Conservation (phyloP, 2,113 vertebrate genomes). For the Caranx melampygus region DNA sequence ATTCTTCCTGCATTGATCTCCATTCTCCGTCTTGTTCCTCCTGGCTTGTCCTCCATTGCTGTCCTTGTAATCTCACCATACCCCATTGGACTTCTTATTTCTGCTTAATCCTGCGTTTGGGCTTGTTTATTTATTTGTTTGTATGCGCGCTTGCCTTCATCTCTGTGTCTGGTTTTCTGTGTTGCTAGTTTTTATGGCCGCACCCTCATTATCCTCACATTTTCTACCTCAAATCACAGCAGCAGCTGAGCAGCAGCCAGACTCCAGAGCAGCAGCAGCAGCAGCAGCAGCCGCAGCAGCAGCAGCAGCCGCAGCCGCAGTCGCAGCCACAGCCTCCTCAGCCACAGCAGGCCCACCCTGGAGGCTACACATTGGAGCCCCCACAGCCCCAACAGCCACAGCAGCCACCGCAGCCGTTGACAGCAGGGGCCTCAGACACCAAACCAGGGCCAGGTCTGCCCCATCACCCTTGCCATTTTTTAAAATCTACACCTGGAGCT, state of each 20-base stretch:
- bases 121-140: slow-evolving; percentile 63
- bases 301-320: not conserved
- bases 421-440: slow-evolving; percentile 67
- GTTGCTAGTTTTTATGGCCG: slow-evolving; percentile 85
- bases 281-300: slow-evolving; percentile 68
- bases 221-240: slow-evolving; percentile 91
- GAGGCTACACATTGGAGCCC: slow-evolving; percentile 60
- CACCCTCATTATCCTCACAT: slow-evolving; percentile 86
- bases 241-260: slow-evolving; percentile 91
- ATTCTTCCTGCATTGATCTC: slow-evolving; percentile 35
- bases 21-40: slow-evolving; percentile 23
- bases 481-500: not conserved
- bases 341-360: slow-evolving; percentile 62
- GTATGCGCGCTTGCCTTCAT: slow-evolving; percentile 53
- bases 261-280: slow-evolving; percentile 86
- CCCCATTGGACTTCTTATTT: slow-evolving; percentile 50
- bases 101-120: slow-evolving; percentile 56
- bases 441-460: slow-evolving; percentile 79
- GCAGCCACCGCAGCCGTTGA: slow-evolving; percentile 59
- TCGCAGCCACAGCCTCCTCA: slow-evolving; percentile 60
- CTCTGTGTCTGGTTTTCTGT: slow-evolving; percentile 73
- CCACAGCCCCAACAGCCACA: slow-evolving; percentile 76
- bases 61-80: slow-evolving; percentile 42
- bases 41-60: slow-evolving; percentile 24
- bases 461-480: not conserved